These are phyloP conservation scores for Eubucco bourcierii DNA, from an alignment of 2,113 vertebrate species.

Conservation along the genomic window DNA sequence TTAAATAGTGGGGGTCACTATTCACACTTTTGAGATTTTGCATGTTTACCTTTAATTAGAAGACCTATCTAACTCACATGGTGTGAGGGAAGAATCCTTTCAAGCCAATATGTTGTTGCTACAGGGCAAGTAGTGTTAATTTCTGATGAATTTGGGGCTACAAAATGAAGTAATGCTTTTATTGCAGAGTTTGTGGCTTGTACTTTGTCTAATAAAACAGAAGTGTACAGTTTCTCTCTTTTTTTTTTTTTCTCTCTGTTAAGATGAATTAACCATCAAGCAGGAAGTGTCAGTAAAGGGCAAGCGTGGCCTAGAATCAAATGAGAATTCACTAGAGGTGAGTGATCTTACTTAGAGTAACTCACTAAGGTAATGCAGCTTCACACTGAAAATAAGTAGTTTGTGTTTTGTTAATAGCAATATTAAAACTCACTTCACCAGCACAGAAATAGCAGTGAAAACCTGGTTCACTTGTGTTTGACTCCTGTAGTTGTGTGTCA, in stretches of 20 bases:
- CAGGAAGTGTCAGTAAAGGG: conserved; percentile 55
- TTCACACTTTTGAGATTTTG: background rate
- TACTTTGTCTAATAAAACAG: background rate
- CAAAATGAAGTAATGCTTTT: background rate
- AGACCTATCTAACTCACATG: background rate
- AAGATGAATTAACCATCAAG: conserved; percentile 55
- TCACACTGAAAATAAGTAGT: background rate
- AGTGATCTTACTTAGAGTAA: background rate
- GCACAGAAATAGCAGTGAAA: background rate
- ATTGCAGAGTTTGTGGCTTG: background rate
- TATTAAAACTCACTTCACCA: background rate
- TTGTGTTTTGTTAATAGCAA: background rate
- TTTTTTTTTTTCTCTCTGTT: background rate
- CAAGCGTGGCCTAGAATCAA: conserved; percentile 49
- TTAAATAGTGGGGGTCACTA: background rate
- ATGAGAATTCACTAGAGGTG: conserved; percentile 70
- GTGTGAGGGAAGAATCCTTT: background rate
- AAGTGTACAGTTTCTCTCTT: background rate
- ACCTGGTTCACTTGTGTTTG: background rate
- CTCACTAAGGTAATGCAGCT: background rate
- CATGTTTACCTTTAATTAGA: background rate
- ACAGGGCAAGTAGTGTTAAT: background rate
- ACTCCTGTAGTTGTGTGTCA: background rate
- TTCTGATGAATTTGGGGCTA: background rate
- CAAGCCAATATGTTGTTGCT: background rate